Evolutionary conservation across 2,113 vertebrate species (phyloP).

Genomic region (Haliaeetus leucogaster): DNA sequence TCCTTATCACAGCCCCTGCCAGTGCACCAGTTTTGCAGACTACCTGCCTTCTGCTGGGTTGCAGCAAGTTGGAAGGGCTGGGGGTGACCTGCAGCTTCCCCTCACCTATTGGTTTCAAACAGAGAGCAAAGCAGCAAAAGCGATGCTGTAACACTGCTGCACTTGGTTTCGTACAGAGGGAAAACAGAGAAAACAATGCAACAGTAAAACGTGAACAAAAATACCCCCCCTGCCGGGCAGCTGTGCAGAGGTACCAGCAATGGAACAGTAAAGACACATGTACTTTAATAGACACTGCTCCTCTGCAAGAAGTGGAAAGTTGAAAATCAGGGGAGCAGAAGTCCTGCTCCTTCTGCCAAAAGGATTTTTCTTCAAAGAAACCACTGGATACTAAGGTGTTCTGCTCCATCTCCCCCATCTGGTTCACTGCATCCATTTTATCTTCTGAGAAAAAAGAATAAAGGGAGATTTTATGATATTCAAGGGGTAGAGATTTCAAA

Average conservation of each 20-base stretch:
- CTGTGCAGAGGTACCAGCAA: neutral
- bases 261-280: rapidly evolving
- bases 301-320: neutral
- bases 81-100: neutral
- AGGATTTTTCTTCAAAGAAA: neutral
- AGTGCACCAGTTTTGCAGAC: rapidly evolving
- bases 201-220: neutral
- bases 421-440: neutral
- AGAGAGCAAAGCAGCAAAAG: neutral
- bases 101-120: neutral
- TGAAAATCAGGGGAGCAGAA: neutral
- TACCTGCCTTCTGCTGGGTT: neutral
- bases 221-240: neutral
- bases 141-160: neutral
- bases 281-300: rapidly evolving
- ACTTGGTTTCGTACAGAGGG: neutral
- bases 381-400: neutral
- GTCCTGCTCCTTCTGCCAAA: neutral
- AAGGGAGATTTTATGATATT: neutral
- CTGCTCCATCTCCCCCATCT: neutral
- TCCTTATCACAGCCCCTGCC: neutral
- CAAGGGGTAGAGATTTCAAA: neutral
- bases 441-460: neutral
- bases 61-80: neutral
- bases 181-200: neutral